These are phyloP conservation scores for Mesitornis unicolor DNA, from an alignment of 2,113 vertebrate genomes.

Conservation along the genomic window DNA sequence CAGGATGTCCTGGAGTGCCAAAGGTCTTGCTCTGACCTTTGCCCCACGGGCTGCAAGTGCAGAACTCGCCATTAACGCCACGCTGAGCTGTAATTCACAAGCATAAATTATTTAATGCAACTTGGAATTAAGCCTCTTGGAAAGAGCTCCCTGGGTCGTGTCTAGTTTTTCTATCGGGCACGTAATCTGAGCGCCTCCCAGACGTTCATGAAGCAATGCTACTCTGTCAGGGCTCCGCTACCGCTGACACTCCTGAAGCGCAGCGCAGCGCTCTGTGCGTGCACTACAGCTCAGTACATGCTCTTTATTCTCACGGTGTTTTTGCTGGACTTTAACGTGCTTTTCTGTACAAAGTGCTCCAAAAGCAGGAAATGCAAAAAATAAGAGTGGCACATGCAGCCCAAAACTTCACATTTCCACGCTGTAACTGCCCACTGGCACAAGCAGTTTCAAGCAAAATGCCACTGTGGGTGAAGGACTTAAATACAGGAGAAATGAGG, in stretches of 20 bases:
- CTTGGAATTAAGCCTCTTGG: not conserved
- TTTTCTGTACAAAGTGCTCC: not conserved
- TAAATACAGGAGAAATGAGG: not conserved
- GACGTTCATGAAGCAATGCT: accelerated
- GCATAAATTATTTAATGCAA: not conserved
- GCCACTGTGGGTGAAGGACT: not conserved
- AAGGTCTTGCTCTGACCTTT: not conserved
- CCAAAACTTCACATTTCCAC: not conserved
- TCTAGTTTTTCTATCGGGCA: not conserved
- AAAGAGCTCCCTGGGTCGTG: not conserved
- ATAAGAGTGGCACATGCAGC: not conserved
- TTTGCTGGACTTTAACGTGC: not conserved
- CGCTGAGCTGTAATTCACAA: not conserved
- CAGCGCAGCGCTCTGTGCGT: not conserved
- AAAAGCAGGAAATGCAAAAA: not conserved
- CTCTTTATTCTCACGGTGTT: not conserved
- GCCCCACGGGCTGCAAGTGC: accelerated
- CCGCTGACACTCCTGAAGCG: accelerated
- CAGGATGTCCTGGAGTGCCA: accelerated
- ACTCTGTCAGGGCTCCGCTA: not conserved
- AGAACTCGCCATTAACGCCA: accelerated
- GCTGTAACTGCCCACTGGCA: not conserved
- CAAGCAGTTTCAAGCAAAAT: not conserved
- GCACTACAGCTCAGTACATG: not conserved
- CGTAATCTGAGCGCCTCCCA: not conserved